phyloP scores from a whole-genome alignment of 2,797 vertebrate species.

The Spheniscus humboldti region DNA sequence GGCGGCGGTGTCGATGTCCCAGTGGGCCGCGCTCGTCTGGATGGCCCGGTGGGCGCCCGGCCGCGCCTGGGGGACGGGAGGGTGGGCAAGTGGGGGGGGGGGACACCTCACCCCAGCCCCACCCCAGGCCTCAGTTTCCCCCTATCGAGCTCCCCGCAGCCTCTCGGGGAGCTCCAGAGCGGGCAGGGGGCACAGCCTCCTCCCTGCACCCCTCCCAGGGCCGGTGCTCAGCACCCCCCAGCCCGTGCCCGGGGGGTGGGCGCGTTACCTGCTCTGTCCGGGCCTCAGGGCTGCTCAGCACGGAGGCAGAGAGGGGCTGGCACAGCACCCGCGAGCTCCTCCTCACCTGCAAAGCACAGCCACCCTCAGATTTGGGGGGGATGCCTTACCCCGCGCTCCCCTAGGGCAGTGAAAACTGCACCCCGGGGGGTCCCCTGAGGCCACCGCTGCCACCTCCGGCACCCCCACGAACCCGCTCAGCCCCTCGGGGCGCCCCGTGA shows the following conservation, averaged over 20 bases:
- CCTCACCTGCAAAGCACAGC: constrained; percentile 73
- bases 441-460: not conserved
- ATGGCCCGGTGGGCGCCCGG: not conserved
- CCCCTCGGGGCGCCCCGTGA: not conserved
- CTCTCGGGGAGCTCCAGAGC: not conserved
- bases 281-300: constrained; percentile 78
- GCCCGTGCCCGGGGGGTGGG: not conserved
- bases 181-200: no score
- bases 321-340: constrained; percentile 81
- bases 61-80: not conserved
- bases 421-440: fast-evolving
- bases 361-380: not conserved
- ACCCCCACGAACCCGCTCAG: no score
- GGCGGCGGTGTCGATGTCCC: constrained; percentile 15
- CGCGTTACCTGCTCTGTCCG: constrained; percentile 78
- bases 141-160: fast-evolving
- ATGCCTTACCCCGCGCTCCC: fast-evolving
- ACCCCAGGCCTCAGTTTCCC: no score
- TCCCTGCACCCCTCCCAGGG: not conserved
- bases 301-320: constrained; percentile 78
- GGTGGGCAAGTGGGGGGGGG: no score
- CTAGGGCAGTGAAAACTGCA: not conserved
- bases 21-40: not conserved
- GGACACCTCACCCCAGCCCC: no score
- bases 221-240: not conserved